Base-by-base conservation (phyloP, 2,113 vertebrate species). In the Aptenodytes patagonicus region DNA sequence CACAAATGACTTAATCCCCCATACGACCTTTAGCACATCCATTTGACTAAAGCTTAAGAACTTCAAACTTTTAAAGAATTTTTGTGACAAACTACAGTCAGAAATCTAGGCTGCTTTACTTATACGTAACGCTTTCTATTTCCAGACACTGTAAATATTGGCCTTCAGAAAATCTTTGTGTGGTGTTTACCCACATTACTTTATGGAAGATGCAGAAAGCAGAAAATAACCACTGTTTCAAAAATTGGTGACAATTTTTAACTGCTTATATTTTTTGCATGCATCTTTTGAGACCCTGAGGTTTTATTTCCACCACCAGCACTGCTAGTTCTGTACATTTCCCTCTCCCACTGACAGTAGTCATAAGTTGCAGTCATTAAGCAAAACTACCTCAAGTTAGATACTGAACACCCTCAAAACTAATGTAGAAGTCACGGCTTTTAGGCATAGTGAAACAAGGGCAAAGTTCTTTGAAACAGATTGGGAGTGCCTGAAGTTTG, bases 101-200 rank as follows among this genome's bases (percentile, higher is more conserved):
- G 95, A 90, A 97, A 95, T 96, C 90, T 92, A 97, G 97, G 95
- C 97, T 97, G 95, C 90, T 96, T 97, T 97, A 93, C 75, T 96
- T 92, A 58, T 7, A 73, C 19, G 4, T 83, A 92, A 87, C 5
- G 16, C 68, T 93, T 95, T 92, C 87, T 94, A 80, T 93, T 94
- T 96, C 75, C 54, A 92, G 94, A 49, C 81, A 71, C 62, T 60
- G 73, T 95, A 95, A 91, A 96, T 94, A 94, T 90, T 92, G 51
- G 78, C 84, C 87, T 89, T 94, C 70, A 88, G 61, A 87, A 90
- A 72, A 89, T 82, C 77, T 95, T 87, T 80, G 46, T 82, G 55
- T 29, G 46, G 22, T 92, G 86, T 94, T 94, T 93, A 65, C 82
- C 47, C 94, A 60, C 68, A 71, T 91, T 61, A 20, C n/a, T 89